phyloP scores from a whole-genome alignment of 1,140 invertebrate genomes.

The Drosophila orosa region DNA sequence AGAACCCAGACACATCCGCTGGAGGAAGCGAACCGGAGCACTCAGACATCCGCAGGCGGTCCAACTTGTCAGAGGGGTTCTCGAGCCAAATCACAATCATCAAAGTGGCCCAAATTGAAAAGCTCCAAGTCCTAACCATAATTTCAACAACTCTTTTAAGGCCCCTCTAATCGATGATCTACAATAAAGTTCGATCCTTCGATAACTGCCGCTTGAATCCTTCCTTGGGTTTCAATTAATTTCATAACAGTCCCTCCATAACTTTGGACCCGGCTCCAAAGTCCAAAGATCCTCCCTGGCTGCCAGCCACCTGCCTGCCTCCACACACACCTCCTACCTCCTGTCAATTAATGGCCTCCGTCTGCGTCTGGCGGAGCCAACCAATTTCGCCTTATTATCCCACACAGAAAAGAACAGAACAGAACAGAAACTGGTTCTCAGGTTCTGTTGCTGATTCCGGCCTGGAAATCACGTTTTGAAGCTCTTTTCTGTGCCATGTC shows the following conservation, averaged over 20 bases:
- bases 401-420: slow-evolving; percentile 51
- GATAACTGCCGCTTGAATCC: background rate
- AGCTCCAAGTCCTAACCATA: slow-evolving; percentile 14
- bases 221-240: slow-evolving; percentile 33
- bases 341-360: slow-evolving; percentile 58
- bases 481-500: slow-evolving; percentile 40
- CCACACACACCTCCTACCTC: slow-evolving; percentile 45
- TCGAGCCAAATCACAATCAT: slow-evolving; percentile 33
- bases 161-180: slow-evolving; percentile 29
- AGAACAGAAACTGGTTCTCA: slow-evolving; percentile 34
- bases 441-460: slow-evolving; percentile 51
- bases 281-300: slow-evolving; percentile 31
- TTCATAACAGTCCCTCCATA: slow-evolving; percentile 26
- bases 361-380: slow-evolving; percentile 39
- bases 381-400: slow-evolving; percentile 73
- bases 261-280: slow-evolving; percentile 23
- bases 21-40: slow-evolving; percentile 12
- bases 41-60: slow-evolving; percentile 26
- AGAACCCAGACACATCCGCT: slow-evolving; percentile 25
- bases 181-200: slow-evolving; percentile 18
- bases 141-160: slow-evolving; percentile 33
- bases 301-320: slow-evolving; percentile 37
- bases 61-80: slow-evolving; percentile 20
- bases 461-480: slow-evolving; percentile 47
- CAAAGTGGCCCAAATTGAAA: slow-evolving; percentile 30